Evolutionary conservation across 2,797 vertebrate genomes (phyloP).

Genomic region (Mastacembelus armatus): DNA sequence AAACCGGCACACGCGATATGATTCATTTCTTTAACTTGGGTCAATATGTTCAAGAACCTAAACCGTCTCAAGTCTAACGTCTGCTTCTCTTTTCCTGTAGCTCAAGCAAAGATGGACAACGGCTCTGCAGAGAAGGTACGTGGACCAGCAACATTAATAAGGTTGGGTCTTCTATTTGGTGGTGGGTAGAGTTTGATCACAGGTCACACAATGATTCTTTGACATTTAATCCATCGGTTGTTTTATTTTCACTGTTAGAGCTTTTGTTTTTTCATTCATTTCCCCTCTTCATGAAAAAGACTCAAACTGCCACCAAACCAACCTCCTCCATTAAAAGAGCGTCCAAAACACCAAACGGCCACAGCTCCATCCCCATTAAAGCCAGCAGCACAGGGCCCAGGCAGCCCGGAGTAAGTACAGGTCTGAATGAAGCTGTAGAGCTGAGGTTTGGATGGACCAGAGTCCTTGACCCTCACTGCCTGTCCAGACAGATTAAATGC

Average conservation of each 20-base stretch:
- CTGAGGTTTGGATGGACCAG: slow-evolving; percentile 2
- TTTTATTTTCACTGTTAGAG: slow-evolving; percentile 33
- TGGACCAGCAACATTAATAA: rapidly evolving
- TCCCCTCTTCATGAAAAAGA: slow-evolving; percentile 78
- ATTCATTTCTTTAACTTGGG: slow-evolving; percentile 19
- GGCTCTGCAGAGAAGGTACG: slow-evolving; percentile 81
- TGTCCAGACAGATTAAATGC: not conserved
- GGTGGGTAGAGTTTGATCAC: too few species aligned
- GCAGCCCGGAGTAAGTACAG: slow-evolving; percentile 87
- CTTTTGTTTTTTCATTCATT: slow-evolving; percentile 55
- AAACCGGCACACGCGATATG: slow-evolving; percentile 21
- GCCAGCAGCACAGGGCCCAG: slow-evolving; percentile 74
- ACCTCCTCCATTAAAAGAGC: slow-evolving; percentile 83
- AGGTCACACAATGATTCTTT: slow-evolving; percentile 14
- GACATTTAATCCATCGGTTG: slow-evolving; percentile 1
- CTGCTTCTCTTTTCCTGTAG: slow-evolving; percentile 58
- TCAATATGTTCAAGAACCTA: slow-evolving; percentile 1
- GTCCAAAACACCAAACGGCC: slow-evolving; percentile 76
- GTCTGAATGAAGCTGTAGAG: slow-evolving; percentile 8
- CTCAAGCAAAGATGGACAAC: slow-evolving; percentile 80
- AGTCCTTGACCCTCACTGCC: not conserved
- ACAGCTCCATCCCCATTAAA: slow-evolving; percentile 84
- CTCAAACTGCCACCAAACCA: slow-evolving; percentile 86
- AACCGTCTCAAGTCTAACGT: not conserved
- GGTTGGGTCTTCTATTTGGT: not conserved